A percentile compares a stretch with the other conserved stretches of the same genome.
These are phyloP conservation scores for Romanomermis culicivorax DNA, from an alignment of 2,888 invertebrate genomes.

Conservation along the genomic window DNA sequence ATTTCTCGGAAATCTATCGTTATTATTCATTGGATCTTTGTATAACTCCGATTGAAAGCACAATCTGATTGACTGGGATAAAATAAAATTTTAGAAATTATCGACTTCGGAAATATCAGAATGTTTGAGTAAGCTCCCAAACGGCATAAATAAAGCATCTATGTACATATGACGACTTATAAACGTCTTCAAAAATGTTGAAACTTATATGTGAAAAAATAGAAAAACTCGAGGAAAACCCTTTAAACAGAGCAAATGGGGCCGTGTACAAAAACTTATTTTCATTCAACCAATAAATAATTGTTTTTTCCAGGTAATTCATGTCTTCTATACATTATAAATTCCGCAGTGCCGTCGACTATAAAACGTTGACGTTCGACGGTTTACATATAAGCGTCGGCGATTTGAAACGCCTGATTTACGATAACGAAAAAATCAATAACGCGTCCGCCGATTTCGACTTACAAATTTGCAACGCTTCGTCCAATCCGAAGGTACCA, in stretches of 20 bases:
- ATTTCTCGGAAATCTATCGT: too few species aligned
- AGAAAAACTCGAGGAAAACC: background rate
- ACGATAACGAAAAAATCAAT: constrained; percentile 79
- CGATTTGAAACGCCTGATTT: constrained; percentile 79
- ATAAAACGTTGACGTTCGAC: constrained; percentile 53
- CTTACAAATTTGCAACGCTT: constrained; percentile 82
- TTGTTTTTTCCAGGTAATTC: constrained; percentile 1
- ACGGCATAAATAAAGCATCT: too few species aligned
- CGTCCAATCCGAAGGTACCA: constrained; percentile 91
- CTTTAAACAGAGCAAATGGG: background rate
- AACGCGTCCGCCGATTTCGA: constrained; percentile 74
- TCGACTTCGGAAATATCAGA: too few species aligned
- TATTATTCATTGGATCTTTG: too few species aligned
- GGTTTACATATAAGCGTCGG: constrained; percentile 83
- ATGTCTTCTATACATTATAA: constrained; percentile 84
- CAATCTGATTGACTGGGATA: too few species aligned
- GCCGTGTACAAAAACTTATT: background rate
- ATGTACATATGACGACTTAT: too few species aligned
- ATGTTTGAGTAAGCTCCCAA: too few species aligned
- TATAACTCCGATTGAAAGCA: too few species aligned
- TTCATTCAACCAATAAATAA: background rate
- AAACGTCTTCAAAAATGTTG: background rate
- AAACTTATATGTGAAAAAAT: background rate
- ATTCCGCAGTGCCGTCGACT: constrained; percentile 85
- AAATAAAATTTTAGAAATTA: too few species aligned